Conservation (phyloP, 2,797 vertebrate genomes). For the Ctenosaura bakeri region DNA sequence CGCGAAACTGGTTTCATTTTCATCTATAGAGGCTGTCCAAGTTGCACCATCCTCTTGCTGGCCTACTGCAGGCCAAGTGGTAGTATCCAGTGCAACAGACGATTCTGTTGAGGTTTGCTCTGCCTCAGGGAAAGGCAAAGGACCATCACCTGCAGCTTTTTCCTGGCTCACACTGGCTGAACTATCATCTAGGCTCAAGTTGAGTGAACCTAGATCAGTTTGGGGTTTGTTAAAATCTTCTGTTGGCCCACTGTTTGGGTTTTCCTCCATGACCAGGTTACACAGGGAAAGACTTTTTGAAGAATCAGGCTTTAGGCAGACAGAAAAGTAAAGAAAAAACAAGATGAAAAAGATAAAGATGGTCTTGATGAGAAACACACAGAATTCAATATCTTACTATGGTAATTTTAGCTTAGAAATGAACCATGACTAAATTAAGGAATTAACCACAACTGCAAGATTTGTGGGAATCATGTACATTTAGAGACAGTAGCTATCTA, state of each 20-base stretch:
- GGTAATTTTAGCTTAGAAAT: conserved; percentile 68
- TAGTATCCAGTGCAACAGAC: conserved; percentile 46
- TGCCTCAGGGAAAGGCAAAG: conserved; percentile 71
- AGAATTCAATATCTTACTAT: conserved; percentile 66
- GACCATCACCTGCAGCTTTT: conserved; percentile 62
- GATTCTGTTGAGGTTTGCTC: conserved; percentile 64
- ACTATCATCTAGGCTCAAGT: conserved; percentile 88
- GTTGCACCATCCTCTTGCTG: conserved; percentile 67
- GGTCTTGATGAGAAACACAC: conserved; percentile 78
- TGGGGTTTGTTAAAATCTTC: conserved; percentile 81
- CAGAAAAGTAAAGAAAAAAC: conserved; percentile 82
- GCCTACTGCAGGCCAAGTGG: conserved; percentile 65
- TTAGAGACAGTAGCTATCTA: conserved; percentile 53
- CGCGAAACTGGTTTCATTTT: conserved; percentile 71
- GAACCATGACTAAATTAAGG: conserved; percentile 61
- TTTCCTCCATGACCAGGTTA: conserved; percentile 84
- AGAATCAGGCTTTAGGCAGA: conserved; percentile 85
- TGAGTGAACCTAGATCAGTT: conserved; percentile 83
- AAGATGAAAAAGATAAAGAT: conserved; percentile 82
- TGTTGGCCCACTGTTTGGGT: conserved; percentile 79
- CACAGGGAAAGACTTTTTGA: conserved; percentile 87
- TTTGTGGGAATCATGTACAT: not conserved
- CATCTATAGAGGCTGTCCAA: conserved; percentile 67
- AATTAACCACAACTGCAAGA: conserved; percentile 52
- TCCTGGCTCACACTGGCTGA: conserved; percentile 79